These are phyloP conservation scores for Hephaestus fuliginosus DNA, from an alignment of 2,797 vertebrate species.

Conservation along the genomic window DNA sequence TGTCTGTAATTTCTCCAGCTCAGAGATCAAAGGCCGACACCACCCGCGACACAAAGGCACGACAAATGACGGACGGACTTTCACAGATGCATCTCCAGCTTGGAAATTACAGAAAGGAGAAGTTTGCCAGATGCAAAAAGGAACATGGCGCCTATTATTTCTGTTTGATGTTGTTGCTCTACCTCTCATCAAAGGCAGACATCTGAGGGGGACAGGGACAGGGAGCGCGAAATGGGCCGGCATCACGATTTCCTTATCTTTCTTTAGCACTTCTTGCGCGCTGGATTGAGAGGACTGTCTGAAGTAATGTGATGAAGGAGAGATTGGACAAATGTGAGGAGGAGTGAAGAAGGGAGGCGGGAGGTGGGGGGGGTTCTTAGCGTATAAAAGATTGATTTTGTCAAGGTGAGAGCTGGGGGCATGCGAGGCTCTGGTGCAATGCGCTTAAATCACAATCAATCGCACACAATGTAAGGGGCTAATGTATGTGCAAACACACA, in stretches of 20 bases:
- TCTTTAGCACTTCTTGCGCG: not conserved
- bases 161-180: conserved; percentile 68
- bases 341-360: not conserved
- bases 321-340: conserved; percentile 33
- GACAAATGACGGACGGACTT: conserved; percentile 35
- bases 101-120: conserved; percentile 59
- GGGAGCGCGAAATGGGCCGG: not conserved
- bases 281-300: conserved; percentile 20
- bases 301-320: conserved; percentile 29
- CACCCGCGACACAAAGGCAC: conserved; percentile 49
- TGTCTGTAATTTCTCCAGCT: conserved; percentile 57
- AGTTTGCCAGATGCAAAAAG: conserved; percentile 56
- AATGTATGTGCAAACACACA: conserved; percentile 4
- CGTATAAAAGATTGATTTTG: conserved; percentile 54
- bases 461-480: not conserved
- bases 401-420: conserved; percentile 49
- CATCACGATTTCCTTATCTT: conserved; percentile 20
- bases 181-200: conserved; percentile 57
- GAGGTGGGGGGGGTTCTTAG: not conserved
- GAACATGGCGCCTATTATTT: conserved; percentile 48
- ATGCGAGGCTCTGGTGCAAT: conserved; percentile 25
- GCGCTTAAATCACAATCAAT: conserved; percentile 47
- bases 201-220: not conserved
- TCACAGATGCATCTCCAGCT: conserved; percentile 41
- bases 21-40: conserved; percentile 68